Base-by-base conservation (phyloP, 1,140 invertebrate species). In the Eriosoma lanigerum region DNA sequence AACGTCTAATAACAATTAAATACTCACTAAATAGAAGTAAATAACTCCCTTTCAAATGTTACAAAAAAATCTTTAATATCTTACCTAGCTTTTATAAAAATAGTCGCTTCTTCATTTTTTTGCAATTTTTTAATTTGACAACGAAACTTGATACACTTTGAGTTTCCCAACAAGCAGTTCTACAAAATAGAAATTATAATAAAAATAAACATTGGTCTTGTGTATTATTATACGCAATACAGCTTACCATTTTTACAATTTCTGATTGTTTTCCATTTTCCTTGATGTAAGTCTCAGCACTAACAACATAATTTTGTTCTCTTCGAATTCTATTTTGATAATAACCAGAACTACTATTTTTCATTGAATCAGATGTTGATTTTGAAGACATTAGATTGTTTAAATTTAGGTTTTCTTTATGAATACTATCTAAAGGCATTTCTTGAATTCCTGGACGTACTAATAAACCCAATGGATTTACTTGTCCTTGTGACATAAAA, bases 61-160 rank as follows among this genome's bases (percentile, higher is more conserved):
- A 8, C 8, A 38, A 4, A 4, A 38, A 38, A 38, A 3, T 38
- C 8, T 38, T 4, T 38, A 29, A 48, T 19, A 10, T 29, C 72
- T 82, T 85, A 89, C 89, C 91, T 89, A 1, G 94, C 92, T 84
- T 89, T 90, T 24, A 97, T 89, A 54, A 89, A 90, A 81, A 97
- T 93, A 1, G 91, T 92, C 1, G 92, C 92, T 83, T 91, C 90
- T 81, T 93, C 90, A 83, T 91, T 90, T 29, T 90, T 89, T 29
- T 89, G 89, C 78, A 97, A 88, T 82, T 93, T 92, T 82, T 91
- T 90, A 75, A 98, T 90, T 0, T 89, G 88, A 84, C 96, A 98
- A 64, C 87, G 88, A 75, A 98, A 94, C 81, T 90, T 90, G n/a
- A 95, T 91, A 85, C 96, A 98, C 82, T 93, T 92, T 0, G 94